Evolutionary conservation across 2,113 vertebrate genomes (phyloP), one percentile per base, ranked within the genome.

Genomic region (Triplophysa tibetana): DNA sequence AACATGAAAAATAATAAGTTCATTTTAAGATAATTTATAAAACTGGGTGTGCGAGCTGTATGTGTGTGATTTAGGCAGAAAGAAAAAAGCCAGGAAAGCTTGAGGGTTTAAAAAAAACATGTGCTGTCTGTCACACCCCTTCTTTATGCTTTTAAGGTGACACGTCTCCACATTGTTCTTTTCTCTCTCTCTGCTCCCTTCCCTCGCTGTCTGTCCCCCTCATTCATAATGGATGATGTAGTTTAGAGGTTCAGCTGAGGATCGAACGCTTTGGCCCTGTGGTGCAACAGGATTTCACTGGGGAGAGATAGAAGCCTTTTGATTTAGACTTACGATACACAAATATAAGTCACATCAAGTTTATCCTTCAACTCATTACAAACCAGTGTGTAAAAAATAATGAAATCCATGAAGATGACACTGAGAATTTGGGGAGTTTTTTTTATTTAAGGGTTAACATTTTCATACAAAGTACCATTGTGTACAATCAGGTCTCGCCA

Each of bases 211-310:
- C 61, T 65, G 61, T 77, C 75, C 4, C 48, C 62, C 45, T 84
- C 76, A 75, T 84, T 84, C 33, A 75, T 82, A 79, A 82, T 82
- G 48, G 61, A 84, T 84, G 72, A 16, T 45, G 60, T 79, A 75
- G 78, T 81, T 60, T 60, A 65, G 50, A 77, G 63, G 68, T 84
- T 79, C 24, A 64, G 62, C 26, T 54, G 76, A 66, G 80, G 77
- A 75, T 81, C 33, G 24, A 79, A 41, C 38, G 60, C 54, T 65
- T 77, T 65, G 43, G 61, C 50, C 29, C 69, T 75, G 45, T 61
- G 33, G 65, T 58, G 54, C 50, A 29, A n/a, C 26, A 74, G 50
- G 41, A 17, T 43, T 73, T 76, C 75, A 73, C 65, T 29, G 24
- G 58, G 65, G 45, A 24, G 21, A 24, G 56, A 65, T 45, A 66